Base-by-base conservation (phyloP, 2,888 invertebrate species). In the Microdon myrmicae region DNA sequence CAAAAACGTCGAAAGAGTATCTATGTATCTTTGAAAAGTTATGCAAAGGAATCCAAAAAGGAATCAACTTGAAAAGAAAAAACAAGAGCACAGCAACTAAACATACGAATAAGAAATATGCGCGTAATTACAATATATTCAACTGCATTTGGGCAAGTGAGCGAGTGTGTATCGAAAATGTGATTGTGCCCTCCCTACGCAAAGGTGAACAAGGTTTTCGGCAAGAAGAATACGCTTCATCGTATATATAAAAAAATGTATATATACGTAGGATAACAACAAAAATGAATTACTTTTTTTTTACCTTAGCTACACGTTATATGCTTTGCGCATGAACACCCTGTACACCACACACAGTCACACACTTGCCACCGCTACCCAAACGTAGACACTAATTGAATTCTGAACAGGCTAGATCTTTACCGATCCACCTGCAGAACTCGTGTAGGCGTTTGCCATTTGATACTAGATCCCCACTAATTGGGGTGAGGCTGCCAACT, bases 171-270 rank as follows among this genome's bases (percentile, higher is more conserved):
- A 14, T 20, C 14, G 8, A 37, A 47, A 56, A 66, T 61, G 61
- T 54, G 54, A 38, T 55, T 61, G 68, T 71, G 69, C 68, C 69
- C 70, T 49, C 35, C 37, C 44, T 29, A 26, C 23, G 51, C 19
- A 48, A 41, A 47, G 29, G 20, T 44, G 53, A 38, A 39, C 19
- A 48, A 51, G 49, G 55, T 44, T 45, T 38, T 37, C 22, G 12
- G 13, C 12, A 3, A 35, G 10, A 35, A 43, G 13, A 37, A 9
- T 6, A 20, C 22, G 16, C n/a, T n/a, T n/a, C n/a, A n/a, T n/a
- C n/a, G n/a, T n/a, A n/a, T n/a, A 47, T 20, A 17, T 26, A 34
- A 26, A 35, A 47, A 16, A 29, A 43, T 9, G 10, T n/a, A 25
- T 49, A 9, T n/a, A n/a, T n/a, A n/a, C n/a, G n/a, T n/a, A n/a